Evolutionary conservation across 2,888 invertebrate genomes (phyloP).

Genomic region (Acanthosepion pharaonis): DNA sequence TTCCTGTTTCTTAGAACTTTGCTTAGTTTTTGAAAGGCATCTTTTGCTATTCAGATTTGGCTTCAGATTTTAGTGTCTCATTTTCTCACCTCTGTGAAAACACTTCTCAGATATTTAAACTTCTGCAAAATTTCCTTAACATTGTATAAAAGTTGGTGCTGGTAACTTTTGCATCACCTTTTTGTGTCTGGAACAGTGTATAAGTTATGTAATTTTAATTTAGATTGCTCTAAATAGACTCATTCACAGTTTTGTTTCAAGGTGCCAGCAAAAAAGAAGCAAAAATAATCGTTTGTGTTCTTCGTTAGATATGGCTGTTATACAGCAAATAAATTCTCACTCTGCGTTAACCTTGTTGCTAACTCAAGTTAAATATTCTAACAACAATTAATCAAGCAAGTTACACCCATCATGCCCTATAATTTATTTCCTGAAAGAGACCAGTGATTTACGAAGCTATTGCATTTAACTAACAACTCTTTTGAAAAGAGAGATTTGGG

Average conservation of each 20-base stretch:
- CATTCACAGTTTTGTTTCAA: neutral
- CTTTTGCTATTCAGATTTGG: too few species aligned
- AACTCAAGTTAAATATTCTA: constrained; percentile 1
- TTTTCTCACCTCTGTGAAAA: too few species aligned
- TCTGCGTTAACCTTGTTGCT: neutral
- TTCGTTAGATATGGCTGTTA: neutral
- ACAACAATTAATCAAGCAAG: neutral
- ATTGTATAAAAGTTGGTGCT: too few species aligned
- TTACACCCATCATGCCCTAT: neutral
- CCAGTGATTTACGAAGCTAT: neutral
- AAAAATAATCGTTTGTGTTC: neutral
- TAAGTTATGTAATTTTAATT: too few species aligned
- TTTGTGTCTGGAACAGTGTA: too few species aligned
- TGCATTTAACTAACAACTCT: constrained; percentile 33
- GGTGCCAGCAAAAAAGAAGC: neutral
- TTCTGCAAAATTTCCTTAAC: too few species aligned
- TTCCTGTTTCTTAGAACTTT: too few species aligned
- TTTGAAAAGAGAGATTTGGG: neutral
- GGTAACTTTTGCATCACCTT: too few species aligned
- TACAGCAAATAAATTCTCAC: neutral
- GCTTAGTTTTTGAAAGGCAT: too few species aligned
- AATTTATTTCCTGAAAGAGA: neutral
- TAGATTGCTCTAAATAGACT: too few species aligned
- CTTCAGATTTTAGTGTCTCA: too few species aligned
- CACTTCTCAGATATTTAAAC: too few species aligned